Evolutionary conservation across 2,888 invertebrate species (phyloP), one percentile per base, ranked within the genome.

Genomic region (Cistogaster globosa): DNA sequence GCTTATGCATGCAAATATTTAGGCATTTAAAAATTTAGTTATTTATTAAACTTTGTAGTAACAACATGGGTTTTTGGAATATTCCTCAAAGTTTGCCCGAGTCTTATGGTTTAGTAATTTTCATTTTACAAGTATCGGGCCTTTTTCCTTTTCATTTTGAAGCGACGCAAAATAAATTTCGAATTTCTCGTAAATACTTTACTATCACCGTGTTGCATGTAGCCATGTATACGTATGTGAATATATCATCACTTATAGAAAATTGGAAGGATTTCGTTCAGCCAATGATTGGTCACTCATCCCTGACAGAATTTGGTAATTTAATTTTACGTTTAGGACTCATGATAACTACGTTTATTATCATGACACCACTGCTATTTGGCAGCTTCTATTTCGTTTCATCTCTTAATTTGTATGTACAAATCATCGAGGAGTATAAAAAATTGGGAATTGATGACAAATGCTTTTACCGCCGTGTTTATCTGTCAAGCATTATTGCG

Each of bases 111-210:
- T 20, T 87, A 8, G 58, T 86, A 1, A 74, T 84, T 6, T 38
- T 81, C 5, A 48, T 88, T 4, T 32, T 89, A 9, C 86, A 87
- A 2, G 1, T 86, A 16, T 72, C 86, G 0, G 90, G 90, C 0
- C 58, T 89, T 3, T 89, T 87, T 83, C 90, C 90, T 4, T 89
- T 84, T 22, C 32, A 58, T 0, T 87, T 84, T 32, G 60, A 67
- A 2, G 0, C 22, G 0, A 12, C 4, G 0, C 45, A 16, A n/a
- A 83, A 85, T 18, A 58, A 72, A 48, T 89, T 88, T 63, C 22
- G 36, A 8, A 68, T 88, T 1, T 89, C 89, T 0, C 83, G 84
- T 53, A 63, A 65, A 9, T 60, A 80, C 0, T 48, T 87, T 12
- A 18, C 67, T 2, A 4, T 87, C 0, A 88, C 88, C 0, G 0